Percentiles rank a stretch among this genome's conserved stretches.
phyloP scores from a whole-genome alignment of 2,797 vertebrate genomes.

The Brotula barbata region DNA sequence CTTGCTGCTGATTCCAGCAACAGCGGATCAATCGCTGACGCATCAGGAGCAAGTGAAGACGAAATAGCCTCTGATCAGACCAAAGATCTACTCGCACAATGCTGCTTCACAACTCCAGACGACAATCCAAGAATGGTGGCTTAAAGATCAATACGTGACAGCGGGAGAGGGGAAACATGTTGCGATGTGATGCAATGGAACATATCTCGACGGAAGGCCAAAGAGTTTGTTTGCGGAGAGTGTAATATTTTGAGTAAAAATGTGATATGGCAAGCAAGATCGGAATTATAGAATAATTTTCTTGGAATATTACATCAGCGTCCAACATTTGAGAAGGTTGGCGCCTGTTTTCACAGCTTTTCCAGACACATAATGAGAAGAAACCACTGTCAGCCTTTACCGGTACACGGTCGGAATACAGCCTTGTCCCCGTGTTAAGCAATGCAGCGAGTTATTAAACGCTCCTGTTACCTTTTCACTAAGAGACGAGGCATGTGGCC shows the following conservation, averaged over 20 bases:
- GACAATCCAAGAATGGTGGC: neutral
- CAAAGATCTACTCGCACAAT: slow-evolving; percentile 9
- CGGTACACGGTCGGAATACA: neutral
- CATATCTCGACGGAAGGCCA: too few relatives aligned
- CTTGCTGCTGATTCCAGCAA: slow-evolving; percentile 15
- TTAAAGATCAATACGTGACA: neutral
- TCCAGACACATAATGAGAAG: neutral
- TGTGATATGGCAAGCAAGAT: neutral
- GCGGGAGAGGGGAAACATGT: too few relatives aligned
- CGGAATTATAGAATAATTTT: too few relatives aligned
- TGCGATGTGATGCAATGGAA: too few relatives aligned
- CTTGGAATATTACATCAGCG: too few relatives aligned
- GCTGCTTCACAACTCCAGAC: neutral
- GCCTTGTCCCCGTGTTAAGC: neutral
- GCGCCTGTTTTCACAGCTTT: neutral
- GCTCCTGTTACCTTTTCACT: neutral
- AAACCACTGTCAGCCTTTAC: neutral
- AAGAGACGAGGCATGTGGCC: slow-evolving; percentile 1
- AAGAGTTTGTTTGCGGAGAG: too few relatives aligned
- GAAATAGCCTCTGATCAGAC: slow-evolving; percentile 29
- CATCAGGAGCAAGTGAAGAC: slow-evolving; percentile 15
- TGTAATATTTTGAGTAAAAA: too few relatives aligned
- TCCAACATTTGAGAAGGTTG: too few relatives aligned
- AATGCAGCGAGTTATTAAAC: neutral
- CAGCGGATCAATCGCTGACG: slow-evolving; percentile 47